Base-by-base conservation (phyloP, 2,888 invertebrate genomes). In the Andrena hattorfiana region DNA sequence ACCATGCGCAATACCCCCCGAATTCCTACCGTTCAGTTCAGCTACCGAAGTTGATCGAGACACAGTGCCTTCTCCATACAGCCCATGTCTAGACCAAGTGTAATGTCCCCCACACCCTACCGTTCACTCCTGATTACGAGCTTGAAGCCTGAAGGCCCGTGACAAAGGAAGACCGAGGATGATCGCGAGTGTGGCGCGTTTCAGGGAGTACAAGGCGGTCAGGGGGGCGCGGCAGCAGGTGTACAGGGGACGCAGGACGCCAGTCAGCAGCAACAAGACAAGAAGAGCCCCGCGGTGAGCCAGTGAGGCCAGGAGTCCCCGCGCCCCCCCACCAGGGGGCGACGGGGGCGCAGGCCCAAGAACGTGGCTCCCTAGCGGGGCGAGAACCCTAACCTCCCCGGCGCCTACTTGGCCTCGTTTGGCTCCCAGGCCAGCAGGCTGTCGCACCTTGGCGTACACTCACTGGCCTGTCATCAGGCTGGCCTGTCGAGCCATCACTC, bases 271-370 rank as follows among this genome's bases (percentile, higher is more conserved):
- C 97, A 97, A 95, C 96, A 96, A 92, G 97, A 97, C 95, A 97
- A 97, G 94, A 97, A 97, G 95, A 97, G 97, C 94, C 97, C 97
- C 92, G 97, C 97, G 91, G 97, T 97, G 95, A 97, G 96, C 95
- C 97, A 97, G 96, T 97, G 96, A 96, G 95, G 95, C 94, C 94
- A 94, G 94, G 94, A 94, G 94, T 94, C 94, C 94, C 94, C 94
- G 94, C 94, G 94, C 93, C 94, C 94, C 92, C 93, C 94, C 89
- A 94, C 93, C 92, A 92, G 94, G 93, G 94, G 94, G 93, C 94
- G 94, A 91, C 94, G 94, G 94, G 94, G 94, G 94, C 94, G 94
- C 94, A 93, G 94, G 94, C 94, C 94, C 94, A 94, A 94, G 90
- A 94, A 93, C 90, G 92, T 94, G 94, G 93, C 94, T 94, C 94